Conservation (phyloP, 2,797 vertebrate species). For the Margarornis squamiger region DNA sequence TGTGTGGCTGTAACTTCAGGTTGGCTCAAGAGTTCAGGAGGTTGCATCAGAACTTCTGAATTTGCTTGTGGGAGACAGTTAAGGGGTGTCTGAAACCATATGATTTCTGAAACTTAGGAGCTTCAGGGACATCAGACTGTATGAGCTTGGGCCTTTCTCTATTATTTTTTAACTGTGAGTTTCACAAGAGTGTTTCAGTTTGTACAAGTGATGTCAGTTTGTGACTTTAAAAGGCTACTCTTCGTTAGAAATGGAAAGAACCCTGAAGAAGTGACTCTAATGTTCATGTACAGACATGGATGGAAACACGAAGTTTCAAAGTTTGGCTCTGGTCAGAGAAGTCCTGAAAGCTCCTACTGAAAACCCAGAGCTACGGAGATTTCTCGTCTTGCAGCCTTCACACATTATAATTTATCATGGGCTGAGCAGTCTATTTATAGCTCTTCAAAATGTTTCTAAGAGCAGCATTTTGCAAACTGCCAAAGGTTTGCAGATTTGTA, state of each 20-base stretch:
- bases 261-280: not conserved
- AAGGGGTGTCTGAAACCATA: not conserved
- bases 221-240: not conserved
- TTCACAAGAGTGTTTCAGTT: not conserved
- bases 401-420: slow-evolving; percentile 18
- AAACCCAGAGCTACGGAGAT: not conserved
- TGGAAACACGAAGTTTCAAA: not conserved
- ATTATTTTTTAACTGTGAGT: not conserved
- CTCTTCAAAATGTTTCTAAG: not conserved
- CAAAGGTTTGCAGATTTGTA: not conserved
- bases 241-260: not conserved
- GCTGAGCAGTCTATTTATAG: slow-evolving; percentile 20
- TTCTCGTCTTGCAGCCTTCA: slow-evolving; percentile 20
- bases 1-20: not conserved
- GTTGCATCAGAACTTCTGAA: not conserved
- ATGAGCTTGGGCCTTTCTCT: not conserved
- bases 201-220: not conserved
- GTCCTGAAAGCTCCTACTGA: not conserved
- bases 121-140: not conserved
- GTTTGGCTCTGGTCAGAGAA: not conserved
- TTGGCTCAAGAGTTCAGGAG: not conserved
- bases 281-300: not conserved
- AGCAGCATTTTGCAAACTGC: slow-evolving; percentile 2
- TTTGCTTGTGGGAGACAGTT: not conserved
- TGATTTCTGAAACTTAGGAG: not conserved